These are phyloP conservation scores for Pyrgilauda ruficollis DNA, from an alignment of 2,113 vertebrate species.

Conservation along the genomic window DNA sequence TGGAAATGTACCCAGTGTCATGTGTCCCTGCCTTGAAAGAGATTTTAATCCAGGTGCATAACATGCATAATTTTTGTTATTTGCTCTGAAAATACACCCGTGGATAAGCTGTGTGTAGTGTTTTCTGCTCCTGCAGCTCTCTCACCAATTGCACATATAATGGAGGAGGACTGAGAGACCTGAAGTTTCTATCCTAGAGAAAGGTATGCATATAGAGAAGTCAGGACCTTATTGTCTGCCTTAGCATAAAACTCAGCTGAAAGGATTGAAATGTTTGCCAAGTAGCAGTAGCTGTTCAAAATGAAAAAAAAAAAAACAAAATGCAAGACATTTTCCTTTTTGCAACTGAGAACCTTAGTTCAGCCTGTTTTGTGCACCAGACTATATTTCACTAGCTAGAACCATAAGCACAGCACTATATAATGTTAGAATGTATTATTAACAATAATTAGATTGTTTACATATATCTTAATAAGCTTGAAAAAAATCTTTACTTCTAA, in stretches of 20 bases:
- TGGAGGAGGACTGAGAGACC: background rate
- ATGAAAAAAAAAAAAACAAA: background rate
- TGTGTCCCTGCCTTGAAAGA: background rate
- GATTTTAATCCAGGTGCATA: background rate
- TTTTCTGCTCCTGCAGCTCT: background rate
- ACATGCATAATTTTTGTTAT: background rate
- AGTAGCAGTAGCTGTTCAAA: background rate
- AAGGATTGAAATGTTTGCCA: background rate
- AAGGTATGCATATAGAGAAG: background rate
- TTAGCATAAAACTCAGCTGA: background rate
- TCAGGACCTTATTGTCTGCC: background rate
- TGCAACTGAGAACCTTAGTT: background rate
- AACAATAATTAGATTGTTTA: background rate
- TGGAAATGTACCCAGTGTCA: background rate
- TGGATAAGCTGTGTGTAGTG: background rate
- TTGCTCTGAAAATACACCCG: background rate
- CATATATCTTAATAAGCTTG: slow-evolving; percentile 6
- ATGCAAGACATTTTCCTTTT: background rate
- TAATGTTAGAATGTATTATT: background rate
- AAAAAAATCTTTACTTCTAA: slow-evolving; percentile 36
- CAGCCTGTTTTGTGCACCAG: background rate
- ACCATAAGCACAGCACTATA: background rate
- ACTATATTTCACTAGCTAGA: background rate
- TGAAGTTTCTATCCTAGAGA: background rate
- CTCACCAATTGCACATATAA: background rate